Conservation (phyloP, 2,797 vertebrate species). For the Myotis vivesi region DNA sequence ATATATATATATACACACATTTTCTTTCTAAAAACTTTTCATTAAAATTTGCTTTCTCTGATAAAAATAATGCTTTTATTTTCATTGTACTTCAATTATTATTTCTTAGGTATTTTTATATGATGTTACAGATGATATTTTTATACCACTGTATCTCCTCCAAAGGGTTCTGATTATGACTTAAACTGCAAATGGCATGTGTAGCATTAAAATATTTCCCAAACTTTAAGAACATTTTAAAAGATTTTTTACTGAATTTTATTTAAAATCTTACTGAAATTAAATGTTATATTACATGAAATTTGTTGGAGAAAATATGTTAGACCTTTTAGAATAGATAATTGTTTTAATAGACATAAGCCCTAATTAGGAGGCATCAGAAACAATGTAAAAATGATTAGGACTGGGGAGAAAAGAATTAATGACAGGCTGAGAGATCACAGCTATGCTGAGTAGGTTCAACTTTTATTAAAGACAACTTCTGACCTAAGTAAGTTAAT, state of each 20-base stretch:
- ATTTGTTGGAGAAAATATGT: neutral
- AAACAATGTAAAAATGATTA: neutral
- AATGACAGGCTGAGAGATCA: neutral
- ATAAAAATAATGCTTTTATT: conserved; percentile 9
- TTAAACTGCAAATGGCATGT: neutral
- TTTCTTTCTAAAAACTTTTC: neutral
- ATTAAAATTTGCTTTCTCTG: conserved; percentile 38
- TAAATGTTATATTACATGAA: conserved; percentile 4
- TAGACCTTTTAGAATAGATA: neutral
- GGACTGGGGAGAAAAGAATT: neutral
- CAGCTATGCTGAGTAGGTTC: neutral
- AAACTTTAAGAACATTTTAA: neutral
- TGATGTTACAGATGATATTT: neutral
- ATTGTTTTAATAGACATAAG: neutral
- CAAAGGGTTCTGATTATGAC: neutral
- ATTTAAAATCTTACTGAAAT: conserved; percentile 1
- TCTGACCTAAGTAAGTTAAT: neutral
- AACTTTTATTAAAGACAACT: neutral
- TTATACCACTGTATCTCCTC: neutral
- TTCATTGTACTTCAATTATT: neutral
- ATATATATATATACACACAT: neutral
- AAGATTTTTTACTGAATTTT: neutral
- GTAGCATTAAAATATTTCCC: neutral
- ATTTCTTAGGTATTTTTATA: neutral
- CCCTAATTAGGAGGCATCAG: neutral